phyloP scores from a whole-genome alignment of 1,140 invertebrate genomes.

The Atta texana region DNA sequence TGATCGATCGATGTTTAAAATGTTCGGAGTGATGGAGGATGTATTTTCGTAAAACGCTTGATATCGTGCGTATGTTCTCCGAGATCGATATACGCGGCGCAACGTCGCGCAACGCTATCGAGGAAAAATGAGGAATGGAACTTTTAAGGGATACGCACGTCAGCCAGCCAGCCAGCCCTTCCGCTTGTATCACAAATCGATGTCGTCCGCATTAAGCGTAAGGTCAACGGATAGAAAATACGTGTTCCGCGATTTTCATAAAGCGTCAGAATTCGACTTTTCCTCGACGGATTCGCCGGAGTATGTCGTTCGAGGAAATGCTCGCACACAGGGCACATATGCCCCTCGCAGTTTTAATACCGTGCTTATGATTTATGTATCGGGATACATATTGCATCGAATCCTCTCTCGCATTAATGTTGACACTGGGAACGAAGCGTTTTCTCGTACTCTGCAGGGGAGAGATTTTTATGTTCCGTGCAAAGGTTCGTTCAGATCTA shows the following conservation, averaged over 20 bases:
- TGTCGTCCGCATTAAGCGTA: conserved; percentile 57
- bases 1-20: conserved; percentile 53
- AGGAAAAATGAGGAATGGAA: conserved; percentile 33
- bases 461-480: conserved; percentile 43
- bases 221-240: conserved; percentile 68
- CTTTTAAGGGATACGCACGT: conserved; percentile 28
- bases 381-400: conserved; percentile 72
- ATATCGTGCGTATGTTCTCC: conserved; percentile 21
- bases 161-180: neutral
- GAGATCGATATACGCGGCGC: conserved; percentile 27
- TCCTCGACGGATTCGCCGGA: conserved; percentile 52
- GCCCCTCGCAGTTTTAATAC: conserved; percentile 71
- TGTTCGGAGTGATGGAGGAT: conserved; percentile 8
- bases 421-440: conserved; percentile 46
- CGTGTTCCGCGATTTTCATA: conserved; percentile 57
- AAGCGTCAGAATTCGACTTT: conserved; percentile 67
- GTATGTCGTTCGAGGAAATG: conserved; percentile 40
- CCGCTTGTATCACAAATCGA: conserved; percentile 65
- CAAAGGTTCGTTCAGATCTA: conserved; percentile 9
- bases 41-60: conserved; percentile 47
- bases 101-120: conserved; percentile 5
- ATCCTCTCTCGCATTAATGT: conserved; percentile 62
- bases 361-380: conserved; percentile 76
- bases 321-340: neutral
- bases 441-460: conserved; percentile 35